Conservation (phyloP, 1,140 invertebrate species). For the Drosophila ohnishii region DNA sequence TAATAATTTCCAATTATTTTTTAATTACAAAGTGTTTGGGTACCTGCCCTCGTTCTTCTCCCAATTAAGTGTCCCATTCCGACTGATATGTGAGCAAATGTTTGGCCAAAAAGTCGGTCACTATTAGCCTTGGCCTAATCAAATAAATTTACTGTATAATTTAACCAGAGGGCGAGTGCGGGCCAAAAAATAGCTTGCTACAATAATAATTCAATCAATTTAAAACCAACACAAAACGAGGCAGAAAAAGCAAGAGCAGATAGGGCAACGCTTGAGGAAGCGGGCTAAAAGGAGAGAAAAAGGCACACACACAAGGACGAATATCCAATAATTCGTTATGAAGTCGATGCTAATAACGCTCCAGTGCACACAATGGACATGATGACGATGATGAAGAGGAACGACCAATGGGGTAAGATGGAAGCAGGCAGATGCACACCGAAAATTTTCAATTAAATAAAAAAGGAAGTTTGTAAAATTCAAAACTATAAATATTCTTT, state of each 20-base stretch:
- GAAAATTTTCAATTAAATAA: background rate
- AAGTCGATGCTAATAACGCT: constrained; percentile 79
- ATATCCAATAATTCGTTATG: constrained; percentile 78
- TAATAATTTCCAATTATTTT: background rate
- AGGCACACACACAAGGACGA: constrained; percentile 46
- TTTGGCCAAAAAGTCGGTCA: constrained; percentile 26
- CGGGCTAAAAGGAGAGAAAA: constrained; percentile 5
- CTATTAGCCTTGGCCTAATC: constrained; percentile 27
- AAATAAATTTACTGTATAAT: constrained; percentile 28
- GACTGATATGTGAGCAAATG: constrained; percentile 27
- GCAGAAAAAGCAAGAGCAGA: constrained; percentile 43
- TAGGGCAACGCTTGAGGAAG: constrained; percentile 16
- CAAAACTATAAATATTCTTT: too few species aligned
- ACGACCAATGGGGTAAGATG: constrained; percentile 22
- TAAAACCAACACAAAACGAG: constrained; percentile 67
- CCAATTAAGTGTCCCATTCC: constrained; percentile 6
- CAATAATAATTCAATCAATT: constrained; percentile 78
- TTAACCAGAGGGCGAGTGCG: constrained; percentile 15
- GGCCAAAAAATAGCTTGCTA: constrained; percentile 28
- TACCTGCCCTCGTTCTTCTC: background rate
- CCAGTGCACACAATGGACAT: constrained; percentile 71
- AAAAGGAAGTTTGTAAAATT: background rate
- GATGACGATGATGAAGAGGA: constrained; percentile 45
- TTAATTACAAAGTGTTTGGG: background rate
- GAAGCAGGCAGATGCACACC: constrained; percentile 26